These are phyloP conservation scores for Apteryx mantelli DNA, from an alignment of 2,113 vertebrate genomes.

Conservation along the genomic window DNA sequence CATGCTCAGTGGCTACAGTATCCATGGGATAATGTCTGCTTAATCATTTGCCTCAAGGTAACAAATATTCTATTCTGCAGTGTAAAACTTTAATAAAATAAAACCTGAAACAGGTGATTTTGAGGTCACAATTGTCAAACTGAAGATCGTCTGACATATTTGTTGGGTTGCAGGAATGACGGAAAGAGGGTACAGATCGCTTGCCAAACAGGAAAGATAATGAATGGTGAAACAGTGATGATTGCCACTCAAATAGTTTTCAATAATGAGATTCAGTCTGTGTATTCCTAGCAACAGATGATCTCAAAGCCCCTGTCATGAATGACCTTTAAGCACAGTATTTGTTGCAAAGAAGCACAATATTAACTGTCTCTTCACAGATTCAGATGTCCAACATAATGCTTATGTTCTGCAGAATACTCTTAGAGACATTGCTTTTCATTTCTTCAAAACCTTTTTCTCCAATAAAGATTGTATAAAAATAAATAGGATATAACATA, in stretches of 20 bases:
- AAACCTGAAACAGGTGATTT: neutral
- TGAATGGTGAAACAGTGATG: slow-evolving; percentile 11
- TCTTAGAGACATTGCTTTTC: neutral
- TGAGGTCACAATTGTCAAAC: slow-evolving; percentile 13
- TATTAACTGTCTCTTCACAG: slow-evolving; percentile 21
- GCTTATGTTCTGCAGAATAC: neutral
- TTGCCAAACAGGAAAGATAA: slow-evolving; percentile 5
- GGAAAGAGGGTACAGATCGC: neutral
- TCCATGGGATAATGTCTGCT: neutral
- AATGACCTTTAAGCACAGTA: slow-evolving; percentile 57
- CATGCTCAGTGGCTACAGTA: neutral
- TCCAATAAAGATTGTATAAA: neutral
- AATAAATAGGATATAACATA: neutral
- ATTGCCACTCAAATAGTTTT: slow-evolving; percentile 54
- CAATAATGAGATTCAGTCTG: slow-evolving; percentile 45
- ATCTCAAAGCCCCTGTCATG: slow-evolving; percentile 12
- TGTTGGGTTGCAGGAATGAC: neutral
- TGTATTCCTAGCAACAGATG: slow-evolving; percentile 54
- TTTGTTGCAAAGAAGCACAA: slow-evolving; percentile 22
- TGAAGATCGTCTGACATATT: neutral
- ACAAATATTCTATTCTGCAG: neutral
- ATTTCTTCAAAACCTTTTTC: neutral
- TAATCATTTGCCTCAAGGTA: neutral
- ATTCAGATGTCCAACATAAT: neutral
- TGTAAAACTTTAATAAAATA: neutral